phyloP scores from a whole-genome alignment of 30 jellyfish, hydroid and myxozoan species.

The Cassiopea andromeda region DNA sequence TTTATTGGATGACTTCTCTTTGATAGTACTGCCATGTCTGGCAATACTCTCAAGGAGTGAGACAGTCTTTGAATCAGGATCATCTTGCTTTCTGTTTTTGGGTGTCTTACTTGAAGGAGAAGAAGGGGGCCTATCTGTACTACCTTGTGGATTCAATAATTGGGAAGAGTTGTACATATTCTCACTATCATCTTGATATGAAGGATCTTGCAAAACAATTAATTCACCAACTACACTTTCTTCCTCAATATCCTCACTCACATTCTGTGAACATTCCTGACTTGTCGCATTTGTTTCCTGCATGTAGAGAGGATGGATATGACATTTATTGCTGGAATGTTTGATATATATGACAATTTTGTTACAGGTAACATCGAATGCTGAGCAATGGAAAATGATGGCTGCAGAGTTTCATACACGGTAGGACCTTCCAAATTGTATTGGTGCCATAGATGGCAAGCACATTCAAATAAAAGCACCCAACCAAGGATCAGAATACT shows the following conservation, averaged over 20 bases:
- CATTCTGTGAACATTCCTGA: neutral
- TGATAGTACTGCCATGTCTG: neutral
- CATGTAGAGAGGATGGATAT: neutral
- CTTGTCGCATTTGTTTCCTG: neutral
- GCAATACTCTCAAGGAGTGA: neutral
- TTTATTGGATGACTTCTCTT: neutral
- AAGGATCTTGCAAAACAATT: neutral
- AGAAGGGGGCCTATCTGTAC: neutral
- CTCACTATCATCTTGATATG: neutral
- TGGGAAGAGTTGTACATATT: neutral
- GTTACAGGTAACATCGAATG: neutral
- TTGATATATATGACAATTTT: neutral
- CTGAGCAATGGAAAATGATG: neutral
- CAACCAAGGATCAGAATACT: neutral
- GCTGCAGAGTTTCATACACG: neutral
- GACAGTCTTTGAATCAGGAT: neutral
- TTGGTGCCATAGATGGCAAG: neutral
- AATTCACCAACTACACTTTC: neutral
- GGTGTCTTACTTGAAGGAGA: neutral
- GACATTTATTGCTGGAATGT: neutral
- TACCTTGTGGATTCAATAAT: neutral
- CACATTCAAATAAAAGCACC: neutral
- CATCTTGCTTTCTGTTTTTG: neutral
- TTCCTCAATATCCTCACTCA: neutral
- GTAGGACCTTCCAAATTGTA: neutral